Evolutionary conservation across 1,140 invertebrate genomes (phyloP).

Genomic region (Achatina immaculata): DNA sequence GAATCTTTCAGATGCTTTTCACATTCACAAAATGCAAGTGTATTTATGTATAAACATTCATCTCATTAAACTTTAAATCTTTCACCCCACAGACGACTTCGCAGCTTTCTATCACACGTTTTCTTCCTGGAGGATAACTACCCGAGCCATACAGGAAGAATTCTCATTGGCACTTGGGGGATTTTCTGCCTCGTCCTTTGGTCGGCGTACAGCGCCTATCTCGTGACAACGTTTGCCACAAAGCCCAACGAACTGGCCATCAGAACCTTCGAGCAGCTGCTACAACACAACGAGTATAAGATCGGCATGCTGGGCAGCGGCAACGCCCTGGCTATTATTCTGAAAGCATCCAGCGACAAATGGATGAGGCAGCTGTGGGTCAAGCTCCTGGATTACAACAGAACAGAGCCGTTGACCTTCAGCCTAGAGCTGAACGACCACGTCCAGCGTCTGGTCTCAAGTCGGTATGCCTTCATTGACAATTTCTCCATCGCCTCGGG

Average conservation of each 20-base stretch:
- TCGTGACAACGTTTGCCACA: constrained; percentile 1
- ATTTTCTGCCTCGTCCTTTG: constrained; percentile 16
- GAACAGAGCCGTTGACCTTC: constrained; percentile 8
- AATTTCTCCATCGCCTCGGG: background rate
- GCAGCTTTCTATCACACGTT: background rate
- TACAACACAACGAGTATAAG: background rate
- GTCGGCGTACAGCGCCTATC: constrained; percentile 15
- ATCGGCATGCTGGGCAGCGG: background rate
- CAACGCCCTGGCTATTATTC: background rate
- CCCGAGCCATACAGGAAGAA: background rate
- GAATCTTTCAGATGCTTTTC: too few relatives aligned
- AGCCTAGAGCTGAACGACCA: background rate
- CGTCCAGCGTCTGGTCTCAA: background rate
- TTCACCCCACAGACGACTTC: background rate
- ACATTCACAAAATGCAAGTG: too few relatives aligned
- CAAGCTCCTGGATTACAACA: background rate
- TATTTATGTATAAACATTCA: too few relatives aligned
- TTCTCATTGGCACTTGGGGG: constrained; percentile 1
- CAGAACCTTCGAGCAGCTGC: constrained; percentile 2
- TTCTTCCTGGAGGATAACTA: constrained; percentile 11
- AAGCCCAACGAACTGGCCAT: constrained; percentile 4
- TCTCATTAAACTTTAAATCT: too few relatives aligned
- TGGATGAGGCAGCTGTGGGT: background rate
- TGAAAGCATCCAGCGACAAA: constrained; percentile 2
- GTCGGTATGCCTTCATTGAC: background rate